Base-by-base conservation (phyloP, 2,797 vertebrate species). In the Channa striata region DNA sequence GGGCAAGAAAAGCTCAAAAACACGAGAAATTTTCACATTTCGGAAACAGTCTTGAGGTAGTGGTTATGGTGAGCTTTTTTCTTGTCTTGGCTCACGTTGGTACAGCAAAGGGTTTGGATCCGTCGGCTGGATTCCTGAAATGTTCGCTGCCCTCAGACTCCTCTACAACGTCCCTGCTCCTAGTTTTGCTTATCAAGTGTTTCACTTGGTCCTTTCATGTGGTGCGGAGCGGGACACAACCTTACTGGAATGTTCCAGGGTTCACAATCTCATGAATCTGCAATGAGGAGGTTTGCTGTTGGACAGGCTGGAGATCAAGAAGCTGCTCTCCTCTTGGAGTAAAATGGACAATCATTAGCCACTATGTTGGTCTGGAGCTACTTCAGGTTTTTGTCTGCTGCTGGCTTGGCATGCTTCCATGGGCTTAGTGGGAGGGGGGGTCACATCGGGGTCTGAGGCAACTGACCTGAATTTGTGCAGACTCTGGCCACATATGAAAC, bases 11-110 rank as follows among this genome's bases (percentile, higher is more conserved):
- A 92, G 93, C 85, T 92, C 88, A 51, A 97, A 94, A 92, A 81
- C 92, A 1, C 91, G 95, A 60, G 97, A 98, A 62, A 95, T 96
- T 90, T 97, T 97, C 51, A 88, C 93, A 57, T 98, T 98, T 90
- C 94, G 95, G 82, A 98, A 97, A 93, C 97, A 95, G 84, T 92
- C 90, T 52, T 95, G 93, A 95, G 70, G 14, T 9, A 19, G 57
- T 58, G 48, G 30, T 43, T n/a, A 14, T 1, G 6, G 57, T 59
- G 49, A 49, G 70, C 57, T 40, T 34, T 61, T n/a, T 60, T 71
- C 47, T 62, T 65, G 44, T 62, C 61, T 59, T 36, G n/a, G 58
- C 54, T 79, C 39, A 10, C 30, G 52, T 73, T n/a, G 6, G 23
- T 14, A 5, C 64, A 73, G 63, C 59, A 30, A 66, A 57, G 39